A percentile compares a stretch with the other conserved stretches of the same genome.
These are phyloP conservation scores for Tachina fera DNA, from an alignment of 2,888 invertebrate species.

Conservation along the genomic window DNA sequence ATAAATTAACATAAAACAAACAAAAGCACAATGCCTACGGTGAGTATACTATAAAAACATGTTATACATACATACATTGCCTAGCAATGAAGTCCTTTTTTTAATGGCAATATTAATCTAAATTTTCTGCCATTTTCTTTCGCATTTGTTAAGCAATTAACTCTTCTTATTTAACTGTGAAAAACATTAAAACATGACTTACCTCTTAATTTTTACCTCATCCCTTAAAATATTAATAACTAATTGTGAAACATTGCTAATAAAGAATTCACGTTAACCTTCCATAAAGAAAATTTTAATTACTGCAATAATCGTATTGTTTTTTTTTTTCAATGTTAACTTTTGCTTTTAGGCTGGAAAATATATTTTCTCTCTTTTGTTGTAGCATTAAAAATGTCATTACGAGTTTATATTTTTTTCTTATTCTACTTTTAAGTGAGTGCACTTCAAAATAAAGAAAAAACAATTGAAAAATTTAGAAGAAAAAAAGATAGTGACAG, in stretches of 20 bases:
- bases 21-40: too few relatives aligned
- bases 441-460: slow-evolving; percentile 30
- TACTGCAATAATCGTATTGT: slow-evolving; percentile 17
- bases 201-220: slow-evolving; percentile 46
- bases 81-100: too few relatives aligned
- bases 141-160: too few relatives aligned
- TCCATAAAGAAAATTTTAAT: slow-evolving; percentile 40
- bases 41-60: too few relatives aligned
- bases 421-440: slow-evolving; percentile 63
- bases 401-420: slow-evolving; percentile 16
- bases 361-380: background rate
- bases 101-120: too few relatives aligned
- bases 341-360: slow-evolving; percentile 16
- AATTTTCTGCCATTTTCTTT: too few relatives aligned
- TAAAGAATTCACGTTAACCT: slow-evolving; percentile 29
- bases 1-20: too few relatives aligned
- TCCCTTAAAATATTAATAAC: background rate
- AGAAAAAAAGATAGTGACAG: background rate
- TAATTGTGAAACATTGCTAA: background rate
- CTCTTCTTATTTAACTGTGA: background rate
- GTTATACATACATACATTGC: too few relatives aligned
- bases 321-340: background rate
- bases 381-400: slow-evolving; percentile 12
- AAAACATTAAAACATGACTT: slow-evolving; percentile 33
- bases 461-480: background rate